Percentiles rank a stretch among this genome's conserved stretches.
phyloP scores from a whole-genome alignment of 1,140 invertebrate genomes.

The Vollenhovia emeryi region DNA sequence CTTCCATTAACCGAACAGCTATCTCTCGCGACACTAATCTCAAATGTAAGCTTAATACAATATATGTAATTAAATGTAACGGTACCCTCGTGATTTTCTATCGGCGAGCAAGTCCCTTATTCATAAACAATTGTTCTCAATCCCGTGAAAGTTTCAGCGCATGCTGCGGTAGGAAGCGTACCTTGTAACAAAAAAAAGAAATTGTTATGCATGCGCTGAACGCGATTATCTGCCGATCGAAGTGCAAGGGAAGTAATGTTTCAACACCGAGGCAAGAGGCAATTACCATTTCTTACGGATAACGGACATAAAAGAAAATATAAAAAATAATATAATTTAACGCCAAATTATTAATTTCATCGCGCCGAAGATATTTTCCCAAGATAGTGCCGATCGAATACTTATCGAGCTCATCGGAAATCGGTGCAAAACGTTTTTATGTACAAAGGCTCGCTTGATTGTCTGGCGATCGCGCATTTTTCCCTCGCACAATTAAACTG shows the following conservation, averaged over 20 bases:
- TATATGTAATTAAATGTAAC: neutral
- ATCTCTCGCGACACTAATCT: constrained; percentile 63
- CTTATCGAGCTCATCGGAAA: neutral
- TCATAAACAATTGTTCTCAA: constrained; percentile 69
- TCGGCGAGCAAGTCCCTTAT: constrained; percentile 37
- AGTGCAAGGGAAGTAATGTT: neutral
- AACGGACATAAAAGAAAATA: constrained; percentile 2
- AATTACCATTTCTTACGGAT: constrained; percentile 16
- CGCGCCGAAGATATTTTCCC: neutral
- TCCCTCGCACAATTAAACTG: neutral
- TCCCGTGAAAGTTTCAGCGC: constrained; percentile 72
- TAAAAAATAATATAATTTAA: constrained; percentile 10
- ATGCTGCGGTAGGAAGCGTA: constrained; percentile 60
- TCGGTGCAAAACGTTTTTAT: neutral
- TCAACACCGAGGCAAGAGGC: constrained; percentile 10
- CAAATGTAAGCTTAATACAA: neutral
- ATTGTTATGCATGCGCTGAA: constrained; percentile 39
- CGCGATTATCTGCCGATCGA: constrained; percentile 48
- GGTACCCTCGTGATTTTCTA: constrained; percentile 38
- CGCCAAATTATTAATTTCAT: neutral
- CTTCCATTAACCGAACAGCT: constrained; percentile 41
- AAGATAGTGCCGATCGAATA: neutral
- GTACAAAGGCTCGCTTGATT: neutral
- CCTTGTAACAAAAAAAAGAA: constrained; percentile 57
- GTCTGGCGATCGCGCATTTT: neutral